These are phyloP conservation scores for Drosophila trapezifrons DNA, from an alignment of 1,140 invertebrate genomes.

Conservation along the genomic window DNA sequence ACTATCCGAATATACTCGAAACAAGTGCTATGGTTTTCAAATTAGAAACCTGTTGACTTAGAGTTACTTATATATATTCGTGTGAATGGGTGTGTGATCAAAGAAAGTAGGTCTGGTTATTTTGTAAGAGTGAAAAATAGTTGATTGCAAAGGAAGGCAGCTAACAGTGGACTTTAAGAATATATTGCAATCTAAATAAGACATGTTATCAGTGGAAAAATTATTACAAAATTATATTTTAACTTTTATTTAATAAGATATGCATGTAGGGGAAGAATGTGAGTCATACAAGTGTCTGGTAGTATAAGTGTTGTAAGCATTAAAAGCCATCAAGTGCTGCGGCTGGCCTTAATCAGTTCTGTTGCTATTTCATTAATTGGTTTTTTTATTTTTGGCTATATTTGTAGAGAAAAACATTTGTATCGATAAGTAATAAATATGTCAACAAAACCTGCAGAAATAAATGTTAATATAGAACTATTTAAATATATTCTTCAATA, in stretches of 20 bases:
- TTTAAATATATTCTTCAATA: constrained; percentile 3
- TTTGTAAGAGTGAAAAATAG: constrained; percentile 38
- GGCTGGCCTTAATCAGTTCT: constrained; percentile 36
- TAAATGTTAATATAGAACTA: constrained; percentile 41
- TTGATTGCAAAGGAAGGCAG: constrained; percentile 5
- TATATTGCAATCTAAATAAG: constrained; percentile 8
- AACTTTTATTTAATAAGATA: background rate
- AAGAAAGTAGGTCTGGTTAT: constrained; percentile 22
- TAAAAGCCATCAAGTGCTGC: constrained; percentile 41
- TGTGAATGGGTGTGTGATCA: constrained; percentile 23
- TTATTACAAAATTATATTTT: background rate
- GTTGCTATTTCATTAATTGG: constrained; percentile 13
- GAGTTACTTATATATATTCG: constrained; percentile 22
- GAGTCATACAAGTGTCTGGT: constrained; percentile 1
- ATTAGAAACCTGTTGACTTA: constrained; percentile 55
- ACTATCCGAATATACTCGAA: constrained; percentile 55
- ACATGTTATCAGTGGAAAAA: constrained; percentile 4
- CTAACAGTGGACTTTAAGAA: constrained; percentile 2
- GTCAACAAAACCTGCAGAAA: constrained; percentile 26
- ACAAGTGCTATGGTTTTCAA: constrained; percentile 62
- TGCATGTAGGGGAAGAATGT: background rate
- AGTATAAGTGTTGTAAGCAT: constrained; percentile 41
- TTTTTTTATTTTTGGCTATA: constrained; percentile 12
- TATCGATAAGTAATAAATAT: constrained; percentile 18
- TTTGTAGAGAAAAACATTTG: constrained; percentile 2